Conservation (phyloP, 2,888 invertebrate genomes). For the Octodonta nipae region DNA sequence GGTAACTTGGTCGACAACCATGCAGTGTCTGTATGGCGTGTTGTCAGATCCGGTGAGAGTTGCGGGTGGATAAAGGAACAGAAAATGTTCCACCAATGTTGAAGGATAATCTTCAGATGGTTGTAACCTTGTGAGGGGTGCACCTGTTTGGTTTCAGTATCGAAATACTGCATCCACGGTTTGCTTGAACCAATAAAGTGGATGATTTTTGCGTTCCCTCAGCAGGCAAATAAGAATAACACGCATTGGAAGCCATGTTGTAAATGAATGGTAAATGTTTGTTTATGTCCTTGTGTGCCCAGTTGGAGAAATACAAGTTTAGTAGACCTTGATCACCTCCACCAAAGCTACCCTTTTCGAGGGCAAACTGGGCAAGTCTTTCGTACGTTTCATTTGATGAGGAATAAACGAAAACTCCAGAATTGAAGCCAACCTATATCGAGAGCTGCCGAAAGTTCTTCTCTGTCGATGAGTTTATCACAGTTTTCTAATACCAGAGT, state of each 20-base stretch:
- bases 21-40: constrained; percentile 16
- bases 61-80: constrained; percentile 65
- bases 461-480: constrained; percentile 92
- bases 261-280: constrained; percentile 94
- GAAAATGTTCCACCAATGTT: constrained; percentile 93
- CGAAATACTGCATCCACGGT: constrained; percentile 85
- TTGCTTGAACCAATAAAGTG: constrained; percentile 95
- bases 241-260: constrained; percentile 91
- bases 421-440: constrained; percentile 99
- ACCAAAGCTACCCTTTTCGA: constrained; percentile 77
- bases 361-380: constrained; percentile 66
- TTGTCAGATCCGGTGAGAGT: constrained; percentile 72
- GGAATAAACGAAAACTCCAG: constrained; percentile 89
- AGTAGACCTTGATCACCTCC: constrained; percentile 90
- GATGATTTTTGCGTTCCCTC: constrained; percentile 82
- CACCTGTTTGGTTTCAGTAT: constrained; percentile 59
- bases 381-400: constrained; percentile 81
- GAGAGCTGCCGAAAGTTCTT: constrained; percentile 91
- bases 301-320: constrained; percentile 86
- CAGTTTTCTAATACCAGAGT: constrained; percentile 89
- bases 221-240: constrained; percentile 96
- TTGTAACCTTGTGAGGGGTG: constrained; percentile 48
- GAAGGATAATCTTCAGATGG: constrained; percentile 61
- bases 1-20: constrained; percentile 12
- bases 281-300: constrained; percentile 82